These are phyloP conservation scores for Dinocampus coccinellae DNA, from an alignment of 2,888 invertebrate species.

Conservation along the genomic window DNA sequence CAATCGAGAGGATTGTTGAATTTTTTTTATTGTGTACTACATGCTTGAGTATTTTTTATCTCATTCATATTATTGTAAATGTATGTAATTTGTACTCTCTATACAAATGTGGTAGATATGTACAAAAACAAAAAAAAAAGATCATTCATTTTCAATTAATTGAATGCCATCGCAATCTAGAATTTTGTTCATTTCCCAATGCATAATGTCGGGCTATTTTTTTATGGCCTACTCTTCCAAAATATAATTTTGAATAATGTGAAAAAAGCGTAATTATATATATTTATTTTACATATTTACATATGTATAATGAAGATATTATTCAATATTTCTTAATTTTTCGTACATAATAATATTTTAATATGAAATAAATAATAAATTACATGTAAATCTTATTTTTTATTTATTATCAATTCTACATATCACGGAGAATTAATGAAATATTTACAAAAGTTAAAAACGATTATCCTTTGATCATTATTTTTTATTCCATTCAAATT, in stretches of 20 bases:
- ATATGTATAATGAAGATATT: not conserved
- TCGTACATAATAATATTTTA: not conserved
- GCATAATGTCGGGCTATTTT: not conserved
- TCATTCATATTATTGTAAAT: slow-evolving; percentile 32
- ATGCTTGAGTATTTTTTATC: slow-evolving; percentile 32
- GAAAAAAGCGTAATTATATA: not conserved
- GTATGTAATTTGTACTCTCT: too few relatives aligned
- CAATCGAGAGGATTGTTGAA: slow-evolving; percentile 27
- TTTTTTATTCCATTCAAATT: too few relatives aligned
- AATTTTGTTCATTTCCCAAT: not conserved
- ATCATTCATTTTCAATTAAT: not conserved
- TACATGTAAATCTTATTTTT: not conserved
- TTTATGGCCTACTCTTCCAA: slow-evolving; percentile 8
- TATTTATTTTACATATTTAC: not conserved
- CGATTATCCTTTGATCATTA: not conserved
- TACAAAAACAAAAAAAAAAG: slow-evolving; percentile 5
- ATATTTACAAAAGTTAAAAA: slow-evolving; percentile 7
- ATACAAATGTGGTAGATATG: slow-evolving; percentile 9
- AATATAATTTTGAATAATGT: not conserved
- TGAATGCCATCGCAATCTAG: not conserved
- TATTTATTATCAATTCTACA: not conserved
- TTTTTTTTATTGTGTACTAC: slow-evolving; percentile 23
- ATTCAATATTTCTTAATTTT: not conserved
- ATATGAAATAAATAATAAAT: not conserved
- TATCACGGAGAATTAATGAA: not conserved